A percentile compares a stretch with the other conserved stretches of the same genome.
These are phyloP conservation scores for Gymnosoma rotundatum DNA, from an alignment of 2,888 invertebrate species.

Conservation along the genomic window DNA sequence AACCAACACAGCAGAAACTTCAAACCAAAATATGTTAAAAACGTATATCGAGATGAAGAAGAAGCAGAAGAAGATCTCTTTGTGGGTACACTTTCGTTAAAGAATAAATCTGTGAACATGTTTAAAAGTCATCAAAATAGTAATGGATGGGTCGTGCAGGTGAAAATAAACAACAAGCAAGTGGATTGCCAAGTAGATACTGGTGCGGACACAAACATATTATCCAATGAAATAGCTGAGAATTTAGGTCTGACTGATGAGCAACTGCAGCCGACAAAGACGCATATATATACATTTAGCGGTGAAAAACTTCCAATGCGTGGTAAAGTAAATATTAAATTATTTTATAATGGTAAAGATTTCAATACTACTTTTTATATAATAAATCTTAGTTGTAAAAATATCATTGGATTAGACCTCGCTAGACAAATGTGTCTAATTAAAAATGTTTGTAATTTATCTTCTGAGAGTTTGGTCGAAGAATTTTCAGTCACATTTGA, in stretches of 20 bases:
- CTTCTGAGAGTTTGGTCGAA: neutral
- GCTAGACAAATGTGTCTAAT: conserved; percentile 10
- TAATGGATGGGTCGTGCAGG: neutral
- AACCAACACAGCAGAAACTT: neutral
- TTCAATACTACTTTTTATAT: conserved; percentile 23
- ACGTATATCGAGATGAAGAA: neutral
- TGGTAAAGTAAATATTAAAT: conserved; percentile 21
- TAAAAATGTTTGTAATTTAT: conserved; percentile 10
- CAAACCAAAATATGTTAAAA: conserved; percentile 9
- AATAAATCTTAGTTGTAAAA: conserved; percentile 19
- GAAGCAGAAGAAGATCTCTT: neutral
- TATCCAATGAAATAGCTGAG: neutral
- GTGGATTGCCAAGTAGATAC: neutral
- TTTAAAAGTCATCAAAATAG: too few relatives aligned
- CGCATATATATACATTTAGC: conserved; percentile 15
- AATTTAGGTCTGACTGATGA: conserved; percentile 32
- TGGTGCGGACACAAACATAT: conserved; percentile 5
- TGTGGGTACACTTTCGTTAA: conserved; percentile 2
- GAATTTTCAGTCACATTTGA: conserved; percentile 4
- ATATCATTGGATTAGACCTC: conserved; percentile 21
- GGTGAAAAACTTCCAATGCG: conserved; percentile 10
- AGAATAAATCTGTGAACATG: neutral
- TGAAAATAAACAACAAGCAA: neutral
- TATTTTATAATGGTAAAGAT: conserved; percentile 3
- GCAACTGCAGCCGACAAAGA: conserved; percentile 24